Base-by-base conservation (phyloP, 1,140 invertebrate genomes). In the Ceratitis capitata region DNA sequence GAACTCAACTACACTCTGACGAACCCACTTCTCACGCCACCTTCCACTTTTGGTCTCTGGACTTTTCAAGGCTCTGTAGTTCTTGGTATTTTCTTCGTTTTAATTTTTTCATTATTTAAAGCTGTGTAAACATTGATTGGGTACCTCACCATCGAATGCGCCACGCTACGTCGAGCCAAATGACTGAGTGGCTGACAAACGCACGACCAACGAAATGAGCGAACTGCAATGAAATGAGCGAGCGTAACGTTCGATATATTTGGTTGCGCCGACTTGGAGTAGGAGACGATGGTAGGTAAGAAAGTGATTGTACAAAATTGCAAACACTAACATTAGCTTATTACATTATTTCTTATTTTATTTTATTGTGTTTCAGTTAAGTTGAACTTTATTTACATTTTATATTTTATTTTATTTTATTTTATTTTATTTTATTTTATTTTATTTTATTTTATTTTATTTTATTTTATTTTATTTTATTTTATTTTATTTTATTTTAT, bases 91-190 rank as follows among this genome's bases (percentile, higher is more conserved):
- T 42, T 23, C 32, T 78, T 78, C 32, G 12, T 61, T 26, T 61
- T 29, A 26, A 23, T 61, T 35, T 19, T 78, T 78, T 78, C 69
- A 42, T 45, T 78, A 78, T 39, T 78, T 78, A 45, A 78, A 78
- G 42, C 69, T 78, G 69, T 78, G 39, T 39, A 78, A 45, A 78
- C 39, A 78, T 42, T 45, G 69, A 78, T 78, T 47, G 69, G 39
- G 10, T 78, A 32, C 69, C 69, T 39, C 69, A n/a, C 69, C 69
- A 47, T 39, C 32, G n/a, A 78, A 47, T 47, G 69, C 42, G 64
- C 32, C 14, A 39, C 16, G 64, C 32, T 35, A 69, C 32, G 69
- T 39, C 19, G 23, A n/a, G 69, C 29, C 42, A 78, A 45, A n/a
- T 74, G 32, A 78, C 29, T 74, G 32, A 78, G 39, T 14, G 42